Percentiles rank a stretch among this genome's conserved stretches.
Conservation (phyloP, 2,797 vertebrate genomes). For the Thunnus albacares region DNA sequence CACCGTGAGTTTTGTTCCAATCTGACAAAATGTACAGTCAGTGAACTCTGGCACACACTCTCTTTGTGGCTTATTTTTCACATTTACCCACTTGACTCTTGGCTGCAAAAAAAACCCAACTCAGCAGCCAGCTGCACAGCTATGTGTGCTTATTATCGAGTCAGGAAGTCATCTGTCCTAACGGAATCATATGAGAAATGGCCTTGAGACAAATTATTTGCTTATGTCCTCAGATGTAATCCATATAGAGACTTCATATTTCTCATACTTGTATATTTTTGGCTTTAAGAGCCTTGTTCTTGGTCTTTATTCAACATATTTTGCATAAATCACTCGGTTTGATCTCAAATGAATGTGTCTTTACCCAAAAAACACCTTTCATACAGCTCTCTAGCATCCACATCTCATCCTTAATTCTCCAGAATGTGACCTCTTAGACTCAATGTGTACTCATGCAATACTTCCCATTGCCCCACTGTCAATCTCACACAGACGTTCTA, state of each 20-base stretch:
- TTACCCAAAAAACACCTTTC: not conserved
- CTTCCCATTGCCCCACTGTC: constrained; percentile 48
- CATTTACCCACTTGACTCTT: constrained; percentile 69
- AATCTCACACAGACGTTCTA: constrained; percentile 68
- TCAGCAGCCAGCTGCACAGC: constrained; percentile 63
- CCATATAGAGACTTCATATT: not conserved
- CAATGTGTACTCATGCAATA: constrained; percentile 43
- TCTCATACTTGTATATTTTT: constrained; percentile 1
- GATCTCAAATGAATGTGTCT: constrained; percentile 2
- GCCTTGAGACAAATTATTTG: constrained; percentile 20
- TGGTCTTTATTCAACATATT: not conserved
- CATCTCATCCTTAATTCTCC: not conserved
- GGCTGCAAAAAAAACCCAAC: constrained; percentile 61
- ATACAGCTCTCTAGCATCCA: not conserved
- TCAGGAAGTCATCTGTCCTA: constrained; percentile 56
- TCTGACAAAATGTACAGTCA: constrained; percentile 41
- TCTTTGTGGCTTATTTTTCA: constrained; percentile 67
- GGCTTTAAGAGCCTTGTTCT: not conserved
- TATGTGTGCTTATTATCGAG: constrained; percentile 38
- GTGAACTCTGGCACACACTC: constrained; percentile 75
- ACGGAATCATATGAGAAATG: constrained; percentile 42
- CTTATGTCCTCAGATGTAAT: constrained; percentile 1
- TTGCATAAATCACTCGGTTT: not conserved
- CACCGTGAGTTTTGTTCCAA: constrained; percentile 6
- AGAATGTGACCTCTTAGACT: constrained; percentile 9